phyloP scores from a whole-genome alignment of 2,797 vertebrate species.

The Denticeps clupeoides region DNA sequence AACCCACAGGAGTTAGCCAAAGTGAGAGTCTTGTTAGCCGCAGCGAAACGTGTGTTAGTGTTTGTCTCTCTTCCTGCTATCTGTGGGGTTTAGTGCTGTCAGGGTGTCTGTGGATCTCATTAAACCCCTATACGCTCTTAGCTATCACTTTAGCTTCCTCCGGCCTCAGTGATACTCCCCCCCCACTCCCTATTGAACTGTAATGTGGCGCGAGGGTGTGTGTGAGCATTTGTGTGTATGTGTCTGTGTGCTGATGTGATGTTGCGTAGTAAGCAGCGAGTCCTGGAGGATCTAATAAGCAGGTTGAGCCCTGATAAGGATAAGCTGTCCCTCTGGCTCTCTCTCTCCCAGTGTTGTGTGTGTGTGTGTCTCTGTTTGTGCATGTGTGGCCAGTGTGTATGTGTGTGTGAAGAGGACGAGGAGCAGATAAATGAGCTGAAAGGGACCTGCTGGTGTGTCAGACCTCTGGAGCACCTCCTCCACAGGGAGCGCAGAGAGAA shows the following conservation, averaged over 20 bases:
- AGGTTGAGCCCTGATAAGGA: constrained; percentile 64
- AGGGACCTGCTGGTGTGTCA: constrained; percentile 51
- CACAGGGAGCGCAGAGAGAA: constrained; percentile 42
- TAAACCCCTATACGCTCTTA: neutral
- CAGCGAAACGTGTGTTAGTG: neutral
- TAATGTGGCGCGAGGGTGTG: constrained; percentile 24
- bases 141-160: neutral
- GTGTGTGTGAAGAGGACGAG: neutral
- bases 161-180: neutral
- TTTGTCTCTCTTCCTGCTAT: neutral
- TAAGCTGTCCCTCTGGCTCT: constrained; percentile 64
- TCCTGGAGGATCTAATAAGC: constrained; percentile 66
- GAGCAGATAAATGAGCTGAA: constrained; percentile 44
- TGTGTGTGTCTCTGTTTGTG: neutral
- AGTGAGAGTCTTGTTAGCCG: neutral
- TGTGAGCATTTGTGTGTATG: constrained; percentile 30
- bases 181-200: neutral
- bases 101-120: neutral
- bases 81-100: constrained; percentile 1
- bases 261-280: constrained; percentile 22
- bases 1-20: too few relatives aligned
- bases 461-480: constrained; percentile 40
- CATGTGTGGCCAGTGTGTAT: neutral
- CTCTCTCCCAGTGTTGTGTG: neutral
- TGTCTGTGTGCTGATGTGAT: neutral